Base-by-base conservation (phyloP, 2,888 invertebrate species). In the Apotomis turbidana region DNA sequence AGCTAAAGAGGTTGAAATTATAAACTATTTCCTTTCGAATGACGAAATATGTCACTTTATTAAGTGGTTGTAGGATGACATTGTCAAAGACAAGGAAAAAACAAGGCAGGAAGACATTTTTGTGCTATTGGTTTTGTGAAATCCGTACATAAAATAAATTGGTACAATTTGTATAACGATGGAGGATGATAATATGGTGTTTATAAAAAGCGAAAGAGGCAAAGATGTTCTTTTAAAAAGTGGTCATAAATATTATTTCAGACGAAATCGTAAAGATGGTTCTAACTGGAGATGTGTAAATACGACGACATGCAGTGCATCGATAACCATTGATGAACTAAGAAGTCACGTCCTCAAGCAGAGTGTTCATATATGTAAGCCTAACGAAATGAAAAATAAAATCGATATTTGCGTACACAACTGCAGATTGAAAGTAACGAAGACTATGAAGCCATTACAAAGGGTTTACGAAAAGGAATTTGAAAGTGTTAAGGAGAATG, bases 221-320 rank as follows among this genome's bases (percentile, higher is more conserved):
- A 57, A 57, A 27, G 55, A 57, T 36, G 55, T 36, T 36, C 8
- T 57, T 15, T 15, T 15, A 15, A 15, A 15, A 15, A 15, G 15
- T 15, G 15, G 15, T 0, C 1, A 0, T 15, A 36, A 57, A 57
- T 57, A 57, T 57, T 57, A 57, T 15, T 57, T 57, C 27, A 27
- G 55, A 36, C 36, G 55, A 36, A 27, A 57, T 57, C 55, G 55
- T 57, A 57, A 57, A 57, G 55, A 57, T 57, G 55, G 55, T 57
- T 57, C 55, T 27, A 57, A 57, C 55, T 57, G 36, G 55, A 57
- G 55, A 57, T 57, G 55, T 15, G 8, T 46, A 5, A 61, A 49
- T 49, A 61, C 61, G 61, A 61, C 41, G 27, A n/a, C 44, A 61
- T 61, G 46, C 61, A 61, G 61, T 61, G 61, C 61, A 61, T 61